phyloP scores from a whole-genome alignment of 2,797 vertebrate genomes.

The Ficedula albicollis region DNA sequence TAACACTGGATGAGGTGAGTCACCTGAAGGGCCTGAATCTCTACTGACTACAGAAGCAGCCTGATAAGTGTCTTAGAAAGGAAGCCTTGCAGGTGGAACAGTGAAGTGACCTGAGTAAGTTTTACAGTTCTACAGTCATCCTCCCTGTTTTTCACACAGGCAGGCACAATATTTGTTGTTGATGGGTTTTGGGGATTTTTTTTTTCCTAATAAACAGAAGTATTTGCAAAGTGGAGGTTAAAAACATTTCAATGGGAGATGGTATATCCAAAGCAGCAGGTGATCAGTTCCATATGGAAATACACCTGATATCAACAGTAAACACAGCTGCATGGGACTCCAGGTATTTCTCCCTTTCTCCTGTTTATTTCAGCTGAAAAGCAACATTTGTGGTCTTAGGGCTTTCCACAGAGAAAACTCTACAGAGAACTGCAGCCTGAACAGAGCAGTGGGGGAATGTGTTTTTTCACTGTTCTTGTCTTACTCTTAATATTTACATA shows the following conservation, averaged over 20 bases:
- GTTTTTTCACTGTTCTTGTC: background rate
- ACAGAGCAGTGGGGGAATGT: background rate
- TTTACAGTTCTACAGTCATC: background rate
- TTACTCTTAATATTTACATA: conserved; percentile 1
- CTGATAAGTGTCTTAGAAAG: background rate
- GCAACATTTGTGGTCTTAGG: background rate
- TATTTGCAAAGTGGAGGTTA: background rate
- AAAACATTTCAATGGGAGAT: background rate
- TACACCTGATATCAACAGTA: background rate
- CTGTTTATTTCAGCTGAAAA: conserved; percentile 25
- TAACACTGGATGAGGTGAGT: background rate
- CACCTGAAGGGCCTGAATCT: background rate
- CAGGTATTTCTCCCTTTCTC: background rate
- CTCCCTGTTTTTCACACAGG: background rate
- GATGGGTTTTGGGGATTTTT: background rate
- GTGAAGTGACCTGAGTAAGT: background rate
- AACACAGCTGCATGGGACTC: background rate
- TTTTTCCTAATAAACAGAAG: background rate
- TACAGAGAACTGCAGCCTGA: background rate
- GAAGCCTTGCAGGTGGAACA: background rate
- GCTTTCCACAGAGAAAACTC: background rate
- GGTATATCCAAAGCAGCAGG: background rate
- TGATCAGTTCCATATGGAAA: background rate
- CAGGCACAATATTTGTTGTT: background rate
- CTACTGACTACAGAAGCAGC: background rate